Evolutionary conservation across 2,113 vertebrate genomes (phyloP), one percentile per base, ranked within the genome.

Genomic region (Oxyruncus cristatus): DNA sequence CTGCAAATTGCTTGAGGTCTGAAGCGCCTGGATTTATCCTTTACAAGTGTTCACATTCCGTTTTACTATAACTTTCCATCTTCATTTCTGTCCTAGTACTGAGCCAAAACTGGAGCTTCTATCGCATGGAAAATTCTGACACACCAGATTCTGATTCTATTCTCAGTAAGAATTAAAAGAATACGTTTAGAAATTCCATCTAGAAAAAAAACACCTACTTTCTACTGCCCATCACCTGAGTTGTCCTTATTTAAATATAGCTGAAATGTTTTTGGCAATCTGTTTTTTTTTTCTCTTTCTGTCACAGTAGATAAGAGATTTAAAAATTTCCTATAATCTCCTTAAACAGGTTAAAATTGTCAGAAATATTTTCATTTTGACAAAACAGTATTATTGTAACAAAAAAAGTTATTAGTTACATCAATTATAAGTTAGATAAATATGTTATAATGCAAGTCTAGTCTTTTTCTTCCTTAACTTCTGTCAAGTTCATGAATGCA

Each of bases 141-240:
- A 68, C 70, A 86, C 86, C 35, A 47, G 13, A 49, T 70, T 84
- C 61, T 74, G 24, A 71, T 91, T 76, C 53, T 41, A n/a, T 68
- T 86, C 23, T 44, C 21, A 70, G 6, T 27, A 19, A 78, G 10
- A 63, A 62, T 44, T 66, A n/a, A 88, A 88, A 86, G 8, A 28
- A 49, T 20, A 39, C 6, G 4, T 58, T 86, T 70, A 77, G 65
- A 85, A 87, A 91, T 71, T 74, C 9, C 55, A 85, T 2, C 9
- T 63, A 41, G 28, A 12, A 10, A 72, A 59, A 47, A 14, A 2
- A 0, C 0, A 4, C 16, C 33, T 22, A 32, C 8, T 8, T 13
- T 8, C 4, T 55, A 11, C 20, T 78, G 16, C 9, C 32, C 19
- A 77, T 46, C 28, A 77, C 41, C 59, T 41, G 28, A 84, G 28